Evolutionary conservation across 1,140 invertebrate species (phyloP).

Genomic region (Tetramorium parvispinum): DNA sequence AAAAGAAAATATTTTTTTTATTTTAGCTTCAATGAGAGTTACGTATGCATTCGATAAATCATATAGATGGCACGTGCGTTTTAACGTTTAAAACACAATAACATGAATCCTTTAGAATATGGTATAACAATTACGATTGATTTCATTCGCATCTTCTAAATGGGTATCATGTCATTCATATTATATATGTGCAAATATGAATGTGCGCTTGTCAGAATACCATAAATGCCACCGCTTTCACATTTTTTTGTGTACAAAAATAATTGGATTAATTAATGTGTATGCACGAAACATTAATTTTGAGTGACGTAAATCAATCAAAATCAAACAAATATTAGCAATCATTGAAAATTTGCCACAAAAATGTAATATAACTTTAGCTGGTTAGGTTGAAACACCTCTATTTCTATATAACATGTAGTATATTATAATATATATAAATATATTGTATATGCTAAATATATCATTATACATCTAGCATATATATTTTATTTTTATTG

Average conservation of each 20-base stretch:
- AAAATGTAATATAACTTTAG: not conserved
- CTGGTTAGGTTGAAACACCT: not conserved
- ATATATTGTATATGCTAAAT: no score
- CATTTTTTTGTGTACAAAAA: slow-evolving; percentile 1
- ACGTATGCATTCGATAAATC: not conserved
- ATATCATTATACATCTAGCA: not conserved
- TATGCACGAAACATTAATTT: not conserved
- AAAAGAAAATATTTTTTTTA: slow-evolving; percentile 9
- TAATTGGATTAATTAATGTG: not conserved
- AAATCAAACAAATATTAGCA: not conserved
- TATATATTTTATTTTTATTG: not conserved
- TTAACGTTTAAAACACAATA: slow-evolving; percentile 2
- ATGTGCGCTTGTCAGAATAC: not conserved
- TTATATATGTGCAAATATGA: not conserved
- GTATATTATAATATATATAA: no score
- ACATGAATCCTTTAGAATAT: not conserved
- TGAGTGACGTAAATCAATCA: not conserved
- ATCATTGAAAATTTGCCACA: not conserved
- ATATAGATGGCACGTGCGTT: not conserved
- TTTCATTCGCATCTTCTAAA: not conserved
- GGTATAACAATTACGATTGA: slow-evolving; percentile 3
- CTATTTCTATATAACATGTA: no score
- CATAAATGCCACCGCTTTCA: not conserved
- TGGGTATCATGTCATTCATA: not conserved
- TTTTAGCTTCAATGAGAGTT: not conserved